Evolutionary conservation across 37 sponge, comb jelly and placozoan species (phyloP), one percentile per base, ranked within the genome.

Genomic region (Dysidea cf. avara): DNA sequence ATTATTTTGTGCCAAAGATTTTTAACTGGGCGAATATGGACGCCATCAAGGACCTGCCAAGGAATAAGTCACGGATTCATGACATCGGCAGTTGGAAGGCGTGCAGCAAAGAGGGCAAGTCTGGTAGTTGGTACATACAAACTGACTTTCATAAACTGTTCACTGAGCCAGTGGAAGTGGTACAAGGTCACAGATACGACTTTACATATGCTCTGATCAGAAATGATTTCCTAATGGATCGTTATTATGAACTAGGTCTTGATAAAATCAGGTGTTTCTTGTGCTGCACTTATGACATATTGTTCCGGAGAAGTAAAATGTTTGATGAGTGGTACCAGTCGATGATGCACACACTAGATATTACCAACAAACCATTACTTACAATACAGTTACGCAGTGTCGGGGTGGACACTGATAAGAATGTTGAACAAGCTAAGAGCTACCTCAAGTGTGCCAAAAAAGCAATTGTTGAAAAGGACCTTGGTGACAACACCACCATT

Each of bases 11-110:
- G 3, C 84, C 84, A 0, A 84, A 71, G 61, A 53, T 39, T 7
- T 70, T 84, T 28, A 51, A 84, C 46, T 84, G 84, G 84, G 24
- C 55, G 18, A 49, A 67, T 60, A 17, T 78, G 18, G 35, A 47
- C 22, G 31, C 70, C 1, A 59, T 84, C 20, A 32, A 77, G 49
- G 7, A 53, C 3, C 55, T 70, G 6, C 59, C 76, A 26, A 54
- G 70, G 7, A 69, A 62, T 7, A 59, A 47, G 16, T 43, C 46
- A 43, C 46, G 46, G 7, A 9, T 60, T 26, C 61, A 49, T 46
- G 84, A 84, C 56, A 84, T 84, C 37, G 84, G 72, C 24, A 84
- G 78, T 51, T 84, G 84, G 84, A 51, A 47, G 49, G 48, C 84
- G 0, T 61, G 63, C 4, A 68, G 46, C n/a, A 72, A 74, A 22